phyloP scores from a whole-genome alignment of 2,888 invertebrate species.

The Xestia sexstrigata region DNA sequence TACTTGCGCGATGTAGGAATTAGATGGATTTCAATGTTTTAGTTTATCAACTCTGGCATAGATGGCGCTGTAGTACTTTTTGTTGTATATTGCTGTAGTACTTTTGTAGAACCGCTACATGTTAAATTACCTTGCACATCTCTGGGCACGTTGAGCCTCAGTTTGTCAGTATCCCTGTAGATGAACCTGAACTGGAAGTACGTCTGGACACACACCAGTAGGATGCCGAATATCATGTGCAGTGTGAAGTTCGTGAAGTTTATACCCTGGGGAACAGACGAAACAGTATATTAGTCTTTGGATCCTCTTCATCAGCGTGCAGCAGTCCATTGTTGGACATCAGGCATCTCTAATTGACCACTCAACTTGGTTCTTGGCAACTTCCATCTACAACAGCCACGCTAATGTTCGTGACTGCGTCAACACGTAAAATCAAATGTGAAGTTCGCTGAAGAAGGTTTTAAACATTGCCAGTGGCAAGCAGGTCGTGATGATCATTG shows the following conservation, averaged over 20 bases:
- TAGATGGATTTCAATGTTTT: too few relatives aligned
- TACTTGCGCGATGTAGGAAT: too few relatives aligned
- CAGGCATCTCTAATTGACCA: neutral
- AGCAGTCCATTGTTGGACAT: neutral
- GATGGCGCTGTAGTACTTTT: too few relatives aligned
- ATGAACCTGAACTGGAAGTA: constrained; percentile 93
- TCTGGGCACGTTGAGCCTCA: constrained; percentile 93
- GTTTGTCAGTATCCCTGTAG: constrained; percentile 93
- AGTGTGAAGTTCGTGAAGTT: constrained; percentile 95
- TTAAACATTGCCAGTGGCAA: neutral
- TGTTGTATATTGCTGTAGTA: too few relatives aligned
- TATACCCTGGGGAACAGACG: constrained; percentile 92
- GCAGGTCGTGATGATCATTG: neutral
- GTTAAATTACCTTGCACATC: constrained; percentile 90
- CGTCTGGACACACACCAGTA: constrained; percentile 92
- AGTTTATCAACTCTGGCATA: too few relatives aligned
- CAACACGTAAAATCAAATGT: neutral
- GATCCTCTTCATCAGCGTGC: neutral
- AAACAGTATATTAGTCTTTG: neutral
- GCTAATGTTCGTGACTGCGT: neutral
- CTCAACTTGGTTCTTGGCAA: neutral
- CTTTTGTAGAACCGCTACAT: too few relatives aligned
- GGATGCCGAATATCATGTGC: constrained; percentile 95
- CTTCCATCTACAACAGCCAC: neutral
- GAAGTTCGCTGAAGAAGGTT: neutral